Evolutionary conservation across 2,113 vertebrate genomes (phyloP).

Genomic region (Sclerurus mexicanus): DNA sequence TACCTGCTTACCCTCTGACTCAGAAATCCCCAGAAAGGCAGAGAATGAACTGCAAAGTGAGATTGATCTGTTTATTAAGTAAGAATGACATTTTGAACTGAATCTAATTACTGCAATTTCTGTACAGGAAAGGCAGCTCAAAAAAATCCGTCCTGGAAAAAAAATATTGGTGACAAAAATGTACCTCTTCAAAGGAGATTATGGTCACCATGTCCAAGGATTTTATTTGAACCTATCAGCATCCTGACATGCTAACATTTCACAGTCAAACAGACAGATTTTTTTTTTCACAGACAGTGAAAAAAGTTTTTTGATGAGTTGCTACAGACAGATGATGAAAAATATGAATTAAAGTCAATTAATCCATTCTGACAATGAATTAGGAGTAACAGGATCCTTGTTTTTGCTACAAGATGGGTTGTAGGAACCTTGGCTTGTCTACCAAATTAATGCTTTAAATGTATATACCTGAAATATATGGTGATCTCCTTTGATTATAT

Average conservation of each 20-base stretch:
- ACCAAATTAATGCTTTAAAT: background rate
- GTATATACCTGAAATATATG: background rate
- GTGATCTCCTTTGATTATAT: background rate
- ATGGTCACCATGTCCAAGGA: background rate
- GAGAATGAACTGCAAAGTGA: background rate
- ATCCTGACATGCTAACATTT: background rate
- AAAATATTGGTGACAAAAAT: background rate
- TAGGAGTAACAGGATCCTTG: background rate
- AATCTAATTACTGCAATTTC: background rate
- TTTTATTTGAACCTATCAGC: background rate
- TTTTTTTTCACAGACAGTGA: background rate
- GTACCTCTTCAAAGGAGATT: background rate
- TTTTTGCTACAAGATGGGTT: background rate
- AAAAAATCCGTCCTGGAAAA: background rate
- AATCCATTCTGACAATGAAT: background rate
- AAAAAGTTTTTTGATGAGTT: too few relatives aligned
- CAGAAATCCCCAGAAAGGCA: background rate
- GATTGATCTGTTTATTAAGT: background rate
- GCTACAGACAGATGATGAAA: background rate
- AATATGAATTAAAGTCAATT: background rate
- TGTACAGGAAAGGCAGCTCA: background rate
- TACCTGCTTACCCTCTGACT: background rate
- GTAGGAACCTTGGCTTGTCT: background rate
- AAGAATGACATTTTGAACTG: background rate
- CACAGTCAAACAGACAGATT: background rate